Evolutionary conservation across 2,113 vertebrate genomes (phyloP), one percentile per base, ranked within the genome.

Genomic region (Fukomys damarensis): DNA sequence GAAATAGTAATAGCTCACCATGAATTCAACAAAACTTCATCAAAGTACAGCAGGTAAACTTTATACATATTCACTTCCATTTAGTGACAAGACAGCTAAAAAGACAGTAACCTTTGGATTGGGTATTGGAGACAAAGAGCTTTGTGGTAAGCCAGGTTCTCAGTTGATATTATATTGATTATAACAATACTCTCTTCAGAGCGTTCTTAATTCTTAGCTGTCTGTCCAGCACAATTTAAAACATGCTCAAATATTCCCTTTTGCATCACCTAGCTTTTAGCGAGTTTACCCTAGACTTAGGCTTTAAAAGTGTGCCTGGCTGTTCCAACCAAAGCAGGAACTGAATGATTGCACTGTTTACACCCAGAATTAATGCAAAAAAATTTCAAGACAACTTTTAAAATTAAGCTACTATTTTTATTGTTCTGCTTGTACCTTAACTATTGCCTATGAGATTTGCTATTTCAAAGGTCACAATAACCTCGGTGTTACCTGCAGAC

Each of bases 341-440:
- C 58, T 68, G 77, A 81, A 30, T 26, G 54, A 96, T 49, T 28
- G 54, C 10, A 6, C 61, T 41, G 20, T 72, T 35, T 28, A 4
- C 70, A 70, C 41, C 52, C 82, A 79, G 94, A 86, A 38, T 94
- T 32, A 80, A 20, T 41, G 52, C 12, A 84, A 70, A 89, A 58
- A 66, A 97, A 72, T 17, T 52, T 38, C 61, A 95, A 96, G 97
- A 95, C n/a, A 81, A 43, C 14, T 22, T 61, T 86, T 77, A 68
- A 16, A 70, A 97, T 81, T 63, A 96, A 96, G 89, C 93, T 96
- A 82, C 77, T 90, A 32, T 13, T 59, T 91, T 93, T 90, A 95
- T 92, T 93, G 74, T 88, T 96, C 95, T 68, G 93, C 82, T 91
- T 97, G 97, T 85, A 96, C 97, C 96, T 98, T 97, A 91, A 70